Conservation (phyloP, 2,888 invertebrate genomes). For the Nemotelus nigrinus region DNA sequence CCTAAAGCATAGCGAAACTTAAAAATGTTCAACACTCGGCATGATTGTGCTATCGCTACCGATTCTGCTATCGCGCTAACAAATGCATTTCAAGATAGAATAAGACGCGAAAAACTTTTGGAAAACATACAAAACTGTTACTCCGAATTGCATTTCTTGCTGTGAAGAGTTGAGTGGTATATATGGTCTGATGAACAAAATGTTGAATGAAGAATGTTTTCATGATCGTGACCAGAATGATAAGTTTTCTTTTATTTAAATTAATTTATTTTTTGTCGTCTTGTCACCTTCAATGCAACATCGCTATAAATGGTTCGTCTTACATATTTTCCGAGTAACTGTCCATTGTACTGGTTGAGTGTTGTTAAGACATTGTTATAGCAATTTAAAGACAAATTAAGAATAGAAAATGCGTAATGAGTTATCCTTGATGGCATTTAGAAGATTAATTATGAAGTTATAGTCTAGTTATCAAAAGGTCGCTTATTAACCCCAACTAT, state of each 20-base stretch:
- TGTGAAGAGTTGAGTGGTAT: background rate
- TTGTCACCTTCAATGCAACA: constrained; percentile 3
- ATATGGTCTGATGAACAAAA: constrained; percentile 17
- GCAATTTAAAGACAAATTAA: too few species aligned
- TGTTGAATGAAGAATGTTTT: constrained; percentile 20
- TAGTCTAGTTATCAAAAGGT: too few species aligned
- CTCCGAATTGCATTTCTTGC: constrained; percentile 24
- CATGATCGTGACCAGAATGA: constrained; percentile 38
- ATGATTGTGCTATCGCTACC: too few species aligned
- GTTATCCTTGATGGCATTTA: too few species aligned
- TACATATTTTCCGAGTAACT: constrained; percentile 1
- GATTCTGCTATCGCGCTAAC: too few species aligned
- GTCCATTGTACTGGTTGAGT: too few species aligned
- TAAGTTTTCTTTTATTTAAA: constrained; percentile 36
- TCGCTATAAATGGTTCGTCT: constrained; percentile 5
- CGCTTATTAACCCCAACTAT: too few species aligned
- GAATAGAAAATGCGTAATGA: too few species aligned
- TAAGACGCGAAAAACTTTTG: constrained; percentile 1
- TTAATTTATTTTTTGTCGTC: background rate
- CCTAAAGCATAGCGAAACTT: too few species aligned
- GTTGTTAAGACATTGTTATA: too few species aligned
- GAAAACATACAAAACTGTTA: constrained; percentile 24
- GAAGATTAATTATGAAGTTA: too few species aligned
- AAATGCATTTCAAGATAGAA: background rate
- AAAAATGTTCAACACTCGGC: too few species aligned